Conservation (phyloP, 2,797 vertebrate genomes). For the Fundulus diaphanus region DNA sequence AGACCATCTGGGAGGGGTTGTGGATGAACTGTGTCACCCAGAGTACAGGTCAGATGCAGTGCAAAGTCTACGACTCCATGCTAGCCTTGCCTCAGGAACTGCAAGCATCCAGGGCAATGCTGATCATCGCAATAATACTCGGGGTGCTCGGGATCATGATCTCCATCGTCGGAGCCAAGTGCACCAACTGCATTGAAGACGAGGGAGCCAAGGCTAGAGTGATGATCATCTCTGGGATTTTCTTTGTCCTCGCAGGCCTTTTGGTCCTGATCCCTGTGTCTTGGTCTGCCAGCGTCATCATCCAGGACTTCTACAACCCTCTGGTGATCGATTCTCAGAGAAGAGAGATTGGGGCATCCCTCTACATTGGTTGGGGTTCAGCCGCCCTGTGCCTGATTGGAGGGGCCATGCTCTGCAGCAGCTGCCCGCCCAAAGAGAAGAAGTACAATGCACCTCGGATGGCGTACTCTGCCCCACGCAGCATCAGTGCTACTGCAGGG, state of each 20-base stretch:
- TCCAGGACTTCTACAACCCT: conserved; percentile 90
- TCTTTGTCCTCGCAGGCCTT: conserved; percentile 86
- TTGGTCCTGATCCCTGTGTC: conserved; percentile 90
- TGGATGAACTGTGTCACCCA: conserved; percentile 92
- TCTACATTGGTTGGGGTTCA: conserved; percentile 92
- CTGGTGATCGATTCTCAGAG: conserved; percentile 75
- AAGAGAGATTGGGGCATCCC: conserved; percentile 87
- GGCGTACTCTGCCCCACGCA: conserved; percentile 88
- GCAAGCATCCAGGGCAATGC: conserved; percentile 91
- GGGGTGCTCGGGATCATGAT: conserved; percentile 85
- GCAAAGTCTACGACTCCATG: conserved; percentile 91
- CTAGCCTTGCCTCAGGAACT: conserved; percentile 87
- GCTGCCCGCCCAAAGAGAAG: conserved; percentile 89
- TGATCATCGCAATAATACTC: conserved; percentile 88
- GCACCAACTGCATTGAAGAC: conserved; percentile 94
- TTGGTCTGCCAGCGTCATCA: conserved; percentile 88
- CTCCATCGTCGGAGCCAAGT: conserved; percentile 92
- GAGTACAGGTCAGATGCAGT: conserved; percentile 94
- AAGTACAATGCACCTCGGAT: conserved; percentile 86
- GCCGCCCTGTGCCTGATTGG: conserved; percentile 87
- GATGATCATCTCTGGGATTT: conserved; percentile 89
- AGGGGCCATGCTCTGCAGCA: conserved; percentile 90
- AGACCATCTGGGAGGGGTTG: conserved; percentile 87
- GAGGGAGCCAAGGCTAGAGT: conserved; percentile 90
- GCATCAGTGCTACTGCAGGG: conserved; percentile 69